Evolutionary conservation across 2,888 invertebrate genomes (phyloP).

Genomic region (Trissolcus brochymenae): DNA sequence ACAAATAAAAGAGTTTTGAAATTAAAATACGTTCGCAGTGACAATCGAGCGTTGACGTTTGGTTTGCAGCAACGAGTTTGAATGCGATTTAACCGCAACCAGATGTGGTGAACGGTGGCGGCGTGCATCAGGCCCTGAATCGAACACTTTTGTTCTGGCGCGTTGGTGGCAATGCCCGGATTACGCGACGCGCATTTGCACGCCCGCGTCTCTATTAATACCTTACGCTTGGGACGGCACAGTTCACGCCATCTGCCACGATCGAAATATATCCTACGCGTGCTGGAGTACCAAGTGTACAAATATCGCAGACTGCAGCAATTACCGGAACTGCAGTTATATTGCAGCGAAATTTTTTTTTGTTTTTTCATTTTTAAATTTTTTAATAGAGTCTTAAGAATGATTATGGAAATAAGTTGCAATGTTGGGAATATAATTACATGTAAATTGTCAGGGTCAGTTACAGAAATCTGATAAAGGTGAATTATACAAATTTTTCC

Average conservation of each 20-base stretch:
- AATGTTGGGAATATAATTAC: too few relatives aligned
- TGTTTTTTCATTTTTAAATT: too few relatives aligned
- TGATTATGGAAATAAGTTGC: too few relatives aligned
- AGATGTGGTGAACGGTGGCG: conserved; percentile 4
- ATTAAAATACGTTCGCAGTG: too few relatives aligned
- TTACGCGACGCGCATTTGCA: conserved; percentile 24
- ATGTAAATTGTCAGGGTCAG: too few relatives aligned
- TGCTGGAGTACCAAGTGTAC: conserved; percentile 22
- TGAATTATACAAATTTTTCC: conserved; percentile 3
- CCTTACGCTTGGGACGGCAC: conserved; percentile 3
- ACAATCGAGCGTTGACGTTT: too few relatives aligned
- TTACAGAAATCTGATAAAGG: too few relatives aligned
- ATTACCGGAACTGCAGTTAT: neutral
- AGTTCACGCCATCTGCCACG: conserved; percentile 11
- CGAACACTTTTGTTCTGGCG: conserved; percentile 34
- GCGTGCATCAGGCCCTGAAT: conserved; percentile 20
- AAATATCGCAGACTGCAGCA: conserved; percentile 3
- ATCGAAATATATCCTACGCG: conserved; percentile 2
- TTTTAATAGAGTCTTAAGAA: too few relatives aligned
- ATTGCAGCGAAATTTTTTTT: too few relatives aligned
- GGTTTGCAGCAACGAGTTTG: too few relatives aligned
- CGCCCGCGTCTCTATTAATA: conserved; percentile 37
- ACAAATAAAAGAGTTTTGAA: too few relatives aligned
- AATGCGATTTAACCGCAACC: too few relatives aligned
- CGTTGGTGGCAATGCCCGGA: conserved; percentile 32